Evolutionary conservation across 1,140 invertebrate species (phyloP), one percentile per base, ranked within the genome.

Genomic region (Solenopsis invicta): DNA sequence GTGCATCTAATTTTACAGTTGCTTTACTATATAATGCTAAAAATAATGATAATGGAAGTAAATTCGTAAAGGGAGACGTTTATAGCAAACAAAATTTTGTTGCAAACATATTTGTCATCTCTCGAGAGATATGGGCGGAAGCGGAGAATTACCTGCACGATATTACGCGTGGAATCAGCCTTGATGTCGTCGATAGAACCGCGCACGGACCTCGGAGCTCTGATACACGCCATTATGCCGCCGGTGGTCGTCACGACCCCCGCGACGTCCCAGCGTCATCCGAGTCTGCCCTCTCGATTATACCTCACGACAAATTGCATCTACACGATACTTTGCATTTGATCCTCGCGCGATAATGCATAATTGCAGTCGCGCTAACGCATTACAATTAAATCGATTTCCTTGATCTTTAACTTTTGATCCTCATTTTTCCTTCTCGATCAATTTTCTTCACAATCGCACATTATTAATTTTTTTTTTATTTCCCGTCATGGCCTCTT

Each of bases 121-220:
- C 16, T 71, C 3, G 45, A 41, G 41, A 34, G 21, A 69, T 37
- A 48, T 6, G 29, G 34, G 41, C 4, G 29, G 13, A 45, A 29
- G 5, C 13, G n/a, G 16, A 18, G 13, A 48, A 18, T 52, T 94
- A 95, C 94, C 94, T 95, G 94, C 74, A 95, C 86, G 37, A 94
- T 93, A 75, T 91, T 95, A 62, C 93, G 92, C 29, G 94, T 94
- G 6, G 94, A 93, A 77, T 95, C 94, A 29, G 91, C 86, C 87
- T 94, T 94, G 85, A 94, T 93, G 52, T 95, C 94, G 91, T 95
- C 94, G 86, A 77, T 92, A 18, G 94, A 95, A 85, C 94, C 93
- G 75, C 94, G 93, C 9, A 94, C 93, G 77, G 95, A 95, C 86
- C 94, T 93, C 61, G 94, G 94, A 84, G 94, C 94, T 87, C 93